Evolutionary conservation across 2,797 vertebrate genomes (phyloP).

Genomic region (Amazona ochrocephala): DNA sequence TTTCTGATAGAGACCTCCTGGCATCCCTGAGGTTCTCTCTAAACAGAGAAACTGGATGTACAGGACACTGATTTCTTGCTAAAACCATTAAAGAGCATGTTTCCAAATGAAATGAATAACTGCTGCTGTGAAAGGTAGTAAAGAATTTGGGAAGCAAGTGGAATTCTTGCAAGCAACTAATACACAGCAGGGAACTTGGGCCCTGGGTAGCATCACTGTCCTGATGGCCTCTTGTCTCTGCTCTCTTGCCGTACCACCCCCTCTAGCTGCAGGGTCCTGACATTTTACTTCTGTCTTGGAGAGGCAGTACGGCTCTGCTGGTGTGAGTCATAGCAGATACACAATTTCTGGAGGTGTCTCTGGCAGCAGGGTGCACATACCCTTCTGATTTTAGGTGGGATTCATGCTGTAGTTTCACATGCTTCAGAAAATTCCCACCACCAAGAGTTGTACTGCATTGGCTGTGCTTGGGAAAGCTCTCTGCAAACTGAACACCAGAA

Average conservation of each 20-base stretch:
- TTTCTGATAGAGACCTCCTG: neutral
- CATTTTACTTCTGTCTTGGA: neutral
- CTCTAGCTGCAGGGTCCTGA: neutral
- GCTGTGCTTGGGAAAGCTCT: neutral
- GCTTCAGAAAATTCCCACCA: neutral
- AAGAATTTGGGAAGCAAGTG: neutral
- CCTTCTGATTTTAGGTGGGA: neutral
- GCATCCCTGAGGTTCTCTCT: neutral
- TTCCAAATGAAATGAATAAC: neutral
- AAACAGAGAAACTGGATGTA: neutral
- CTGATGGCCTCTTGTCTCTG: rapidly evolving
- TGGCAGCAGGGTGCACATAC: neutral
- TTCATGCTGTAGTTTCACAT: neutral
- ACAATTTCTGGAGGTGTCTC: neutral
- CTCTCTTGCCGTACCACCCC: neutral
- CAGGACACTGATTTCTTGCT: neutral
- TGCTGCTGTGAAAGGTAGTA: neutral
- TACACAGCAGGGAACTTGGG: rapidly evolving
- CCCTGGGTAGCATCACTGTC: neutral
- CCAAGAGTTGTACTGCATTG: neutral
- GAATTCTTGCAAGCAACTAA: neutral
- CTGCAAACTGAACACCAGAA: neutral
- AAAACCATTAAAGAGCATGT: neutral
- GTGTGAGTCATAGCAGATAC: neutral
- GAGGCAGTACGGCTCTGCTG: neutral